phyloP scores from a whole-genome alignment of 2,797 vertebrate species.

The Luscinia megarhynchos region DNA sequence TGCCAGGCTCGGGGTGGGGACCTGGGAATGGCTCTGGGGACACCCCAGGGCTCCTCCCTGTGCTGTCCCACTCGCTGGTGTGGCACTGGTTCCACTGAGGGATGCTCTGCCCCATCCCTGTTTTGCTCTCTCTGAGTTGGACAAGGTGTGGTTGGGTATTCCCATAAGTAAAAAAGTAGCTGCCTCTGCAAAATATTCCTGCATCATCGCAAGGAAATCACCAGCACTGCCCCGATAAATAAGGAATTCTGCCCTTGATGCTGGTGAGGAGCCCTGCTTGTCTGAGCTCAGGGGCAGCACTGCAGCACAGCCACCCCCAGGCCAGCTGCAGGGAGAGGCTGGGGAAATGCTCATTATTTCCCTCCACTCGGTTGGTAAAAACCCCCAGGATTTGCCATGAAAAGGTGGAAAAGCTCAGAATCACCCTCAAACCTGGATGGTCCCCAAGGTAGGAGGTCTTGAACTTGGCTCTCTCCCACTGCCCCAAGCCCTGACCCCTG shows the following conservation, averaged over 20 bases:
- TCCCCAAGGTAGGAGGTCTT: not conserved
- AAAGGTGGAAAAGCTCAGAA: not conserved
- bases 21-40: not conserved
- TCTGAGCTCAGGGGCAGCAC: not conserved
- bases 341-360: not conserved
- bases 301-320: not conserved
- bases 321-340: fast-evolving
- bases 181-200: not conserved
- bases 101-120: not conserved
- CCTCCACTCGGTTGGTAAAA: not conserved
- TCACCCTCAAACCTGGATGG: not conserved
- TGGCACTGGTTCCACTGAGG: fast-evolving
- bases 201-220: not conserved
- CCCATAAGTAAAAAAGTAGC: not conserved
- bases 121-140: fast-evolving
- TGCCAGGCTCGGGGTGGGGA: fast-evolving
- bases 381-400: fast-evolving
- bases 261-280: fast-evolving
- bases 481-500: not conserved
- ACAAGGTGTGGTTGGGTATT: fast-evolving
- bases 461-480: not conserved
- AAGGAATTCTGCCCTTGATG: not conserved
- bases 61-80: not conserved
- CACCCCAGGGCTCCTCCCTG: fast-evolving
- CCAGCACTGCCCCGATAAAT: fast-evolving